Evolutionary conservation across 1,140 invertebrate species (phyloP).

Genomic region (Chrysomallon squamiferum): DNA sequence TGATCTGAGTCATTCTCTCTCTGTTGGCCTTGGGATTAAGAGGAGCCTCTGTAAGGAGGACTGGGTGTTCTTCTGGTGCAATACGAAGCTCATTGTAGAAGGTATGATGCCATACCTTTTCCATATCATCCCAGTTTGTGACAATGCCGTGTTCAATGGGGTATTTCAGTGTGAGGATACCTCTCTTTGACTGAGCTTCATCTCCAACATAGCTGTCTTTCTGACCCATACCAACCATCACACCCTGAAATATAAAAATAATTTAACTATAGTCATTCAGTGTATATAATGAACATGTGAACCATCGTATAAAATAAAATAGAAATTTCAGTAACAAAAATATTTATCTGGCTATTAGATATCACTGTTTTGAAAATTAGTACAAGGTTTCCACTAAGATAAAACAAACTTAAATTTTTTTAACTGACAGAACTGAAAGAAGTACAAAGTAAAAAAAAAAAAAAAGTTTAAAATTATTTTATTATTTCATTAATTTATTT

Average conservation of each 20-base stretch:
- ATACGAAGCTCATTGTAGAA: constrained; percentile 86
- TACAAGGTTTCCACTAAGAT: too few relatives aligned
- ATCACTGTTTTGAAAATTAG: too few relatives aligned
- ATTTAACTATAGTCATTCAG: too few relatives aligned
- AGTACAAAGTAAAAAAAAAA: too few relatives aligned
- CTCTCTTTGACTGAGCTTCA: constrained; percentile 74
- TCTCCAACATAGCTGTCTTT: constrained; percentile 66
- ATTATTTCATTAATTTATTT: too few relatives aligned
- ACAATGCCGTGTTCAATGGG: constrained; percentile 66
- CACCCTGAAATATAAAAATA: neutral
- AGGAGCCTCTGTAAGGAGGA: constrained; percentile 68
- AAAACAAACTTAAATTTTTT: too few relatives aligned
- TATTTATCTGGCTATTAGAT: too few relatives aligned
- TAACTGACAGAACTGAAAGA: too few relatives aligned
- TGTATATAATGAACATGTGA: too few relatives aligned
- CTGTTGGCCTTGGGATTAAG: constrained; percentile 54
- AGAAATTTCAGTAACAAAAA: too few relatives aligned
- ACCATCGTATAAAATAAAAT: too few relatives aligned
- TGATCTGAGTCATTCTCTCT: constrained; percentile 81
- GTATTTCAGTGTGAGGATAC: constrained; percentile 65
- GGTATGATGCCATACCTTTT: constrained; percentile 70
- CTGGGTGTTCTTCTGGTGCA: constrained; percentile 87
- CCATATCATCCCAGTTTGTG: constrained; percentile 59
- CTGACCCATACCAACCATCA: constrained; percentile 59
- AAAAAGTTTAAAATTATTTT: too few relatives aligned